phyloP scores from a whole-genome alignment of 2,888 invertebrate genomes.

The Tiphia femorata region DNA sequence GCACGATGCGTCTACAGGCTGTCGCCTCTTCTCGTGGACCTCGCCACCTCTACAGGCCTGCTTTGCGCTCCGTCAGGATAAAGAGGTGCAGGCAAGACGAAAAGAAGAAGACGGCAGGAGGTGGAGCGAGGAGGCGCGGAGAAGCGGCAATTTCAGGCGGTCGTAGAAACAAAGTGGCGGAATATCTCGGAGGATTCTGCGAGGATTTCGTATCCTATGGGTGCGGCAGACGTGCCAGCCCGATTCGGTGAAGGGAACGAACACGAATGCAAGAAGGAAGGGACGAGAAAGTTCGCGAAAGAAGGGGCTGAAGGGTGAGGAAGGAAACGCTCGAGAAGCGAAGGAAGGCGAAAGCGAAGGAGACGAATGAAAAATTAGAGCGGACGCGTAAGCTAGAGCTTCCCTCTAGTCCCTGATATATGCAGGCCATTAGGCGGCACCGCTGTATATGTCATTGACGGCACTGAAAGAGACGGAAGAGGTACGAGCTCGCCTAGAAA shows the following conservation, averaged over 20 bases:
- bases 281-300: no score
- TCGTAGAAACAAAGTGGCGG: conserved; percentile 18
- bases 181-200: conserved; percentile 23
- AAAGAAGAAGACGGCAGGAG: no score
- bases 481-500: no score
- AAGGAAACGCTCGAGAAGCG: neutral
- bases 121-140: neutral
- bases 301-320: neutral
- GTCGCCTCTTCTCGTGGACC: no score
- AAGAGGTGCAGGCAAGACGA: no score
- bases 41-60: no score
- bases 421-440: conserved; percentile 28
- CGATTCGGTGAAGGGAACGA: conserved; percentile 3
- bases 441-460: conserved; percentile 10
- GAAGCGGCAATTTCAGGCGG: conserved; percentile 19
- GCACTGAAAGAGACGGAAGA: no score
- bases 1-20: no score
- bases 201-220: conserved; percentile 9
- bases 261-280: neutral
- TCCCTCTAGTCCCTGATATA: conserved; percentile 26
- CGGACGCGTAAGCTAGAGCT: conserved; percentile 26
- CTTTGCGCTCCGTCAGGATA: no score
- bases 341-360: neutral
- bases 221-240: conserved; percentile 1
- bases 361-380: conserved; percentile 24